These are phyloP conservation scores for Mylabris phalerata DNA, from an alignment of 1,140 invertebrate species.

Conservation along the genomic window DNA sequence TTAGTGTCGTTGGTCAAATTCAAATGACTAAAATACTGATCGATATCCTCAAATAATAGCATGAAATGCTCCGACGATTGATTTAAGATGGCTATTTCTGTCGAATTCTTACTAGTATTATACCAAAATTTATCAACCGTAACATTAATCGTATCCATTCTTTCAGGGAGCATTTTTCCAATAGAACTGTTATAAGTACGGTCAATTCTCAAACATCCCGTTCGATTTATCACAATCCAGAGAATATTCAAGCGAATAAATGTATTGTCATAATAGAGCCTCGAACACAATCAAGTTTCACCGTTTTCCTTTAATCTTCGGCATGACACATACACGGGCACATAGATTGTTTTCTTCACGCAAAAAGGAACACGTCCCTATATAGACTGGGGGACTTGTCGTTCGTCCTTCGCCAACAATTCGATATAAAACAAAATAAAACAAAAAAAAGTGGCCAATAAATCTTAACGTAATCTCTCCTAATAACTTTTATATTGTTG, in stretches of 20 bases:
- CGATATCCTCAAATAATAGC: conserved; percentile 37
- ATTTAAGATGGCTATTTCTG: conserved; percentile 11
- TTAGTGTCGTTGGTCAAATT: conserved; percentile 29
- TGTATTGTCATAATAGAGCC: conserved; percentile 6
- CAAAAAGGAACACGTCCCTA: too few relatives aligned
- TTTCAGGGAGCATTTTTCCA: conserved; percentile 17
- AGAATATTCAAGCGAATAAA: conserved; percentile 1
- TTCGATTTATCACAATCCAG: neutral
- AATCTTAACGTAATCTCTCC: conserved; percentile 4
- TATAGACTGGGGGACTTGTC: too few relatives aligned
- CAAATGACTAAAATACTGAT: conserved; percentile 38
- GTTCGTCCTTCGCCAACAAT: too few relatives aligned
- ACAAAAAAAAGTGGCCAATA: neutral
- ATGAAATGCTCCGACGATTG: conserved; percentile 31
- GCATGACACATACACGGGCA: too few relatives aligned
- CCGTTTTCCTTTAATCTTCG: conserved; percentile 6
- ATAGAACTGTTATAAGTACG: neutral
- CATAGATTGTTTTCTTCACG: too few relatives aligned
- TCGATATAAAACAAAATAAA: too few relatives aligned
- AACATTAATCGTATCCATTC: conserved; percentile 14
- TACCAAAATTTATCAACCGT: conserved; percentile 20
- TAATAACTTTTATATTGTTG: conserved; percentile 6
- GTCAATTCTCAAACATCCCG: conserved; percentile 17
- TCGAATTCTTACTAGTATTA: conserved; percentile 20
- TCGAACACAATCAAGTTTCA: conserved; percentile 18